A percentile compares a stretch with the other conserved stretches of the same genome.
These are phyloP conservation scores for Hypomesus transpacificus DNA, from an alignment of 2,113 vertebrate genomes.

Conservation along the genomic window DNA sequence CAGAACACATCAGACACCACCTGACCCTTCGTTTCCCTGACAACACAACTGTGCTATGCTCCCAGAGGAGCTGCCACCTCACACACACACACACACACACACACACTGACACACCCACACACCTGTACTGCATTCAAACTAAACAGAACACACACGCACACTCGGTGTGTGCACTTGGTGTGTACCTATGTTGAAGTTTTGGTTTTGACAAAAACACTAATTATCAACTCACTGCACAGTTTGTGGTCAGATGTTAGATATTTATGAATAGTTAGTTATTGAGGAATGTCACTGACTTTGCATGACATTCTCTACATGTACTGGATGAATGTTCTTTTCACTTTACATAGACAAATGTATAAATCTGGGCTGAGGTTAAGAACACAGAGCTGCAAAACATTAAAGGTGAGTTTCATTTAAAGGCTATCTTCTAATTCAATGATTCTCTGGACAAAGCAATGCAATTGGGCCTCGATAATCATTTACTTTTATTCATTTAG, in stretches of 20 bases:
- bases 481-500: too few species aligned
- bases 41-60: conserved; percentile 24
- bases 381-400: neutral
- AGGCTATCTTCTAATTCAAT: neutral
- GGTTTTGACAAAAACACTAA: neutral
- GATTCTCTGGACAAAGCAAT: conserved; percentile 34
- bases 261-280: neutral
- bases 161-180: too few species aligned
- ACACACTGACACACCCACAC: conserved; percentile 39
- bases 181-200: neutral
- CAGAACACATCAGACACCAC: conserved; percentile 76
- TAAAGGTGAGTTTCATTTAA: neutral
- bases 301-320: conserved; percentile 27
- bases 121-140: neutral
- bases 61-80: conserved; percentile 34
- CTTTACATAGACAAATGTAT: neutral
- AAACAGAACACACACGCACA: conserved; percentile 34
- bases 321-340: neutral
- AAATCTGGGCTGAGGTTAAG: conserved; percentile 29
- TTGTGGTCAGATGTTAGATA: neutral
- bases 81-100: conserved; percentile 31
- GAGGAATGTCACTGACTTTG: neutral
- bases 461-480: conserved; percentile 3
- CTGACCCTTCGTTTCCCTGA: conserved; percentile 41
- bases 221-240: neutral